Percentiles rank a stretch among this genome's conserved stretches.
phyloP scores from a whole-genome alignment of 2,113 vertebrate genomes.

The Elgaria multicarinata region DNA sequence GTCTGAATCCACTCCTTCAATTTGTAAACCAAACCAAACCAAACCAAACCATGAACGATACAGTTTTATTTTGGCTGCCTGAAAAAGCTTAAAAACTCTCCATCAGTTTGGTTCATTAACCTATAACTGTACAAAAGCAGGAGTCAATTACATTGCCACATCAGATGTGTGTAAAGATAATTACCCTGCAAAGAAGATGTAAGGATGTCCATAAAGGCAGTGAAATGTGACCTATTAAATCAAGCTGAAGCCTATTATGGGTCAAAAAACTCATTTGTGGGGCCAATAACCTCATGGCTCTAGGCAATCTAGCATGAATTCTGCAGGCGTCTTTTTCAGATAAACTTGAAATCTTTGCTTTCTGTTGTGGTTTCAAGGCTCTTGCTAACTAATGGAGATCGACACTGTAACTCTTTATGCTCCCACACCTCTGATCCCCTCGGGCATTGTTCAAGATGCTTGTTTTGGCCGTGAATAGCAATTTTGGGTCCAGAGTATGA shows the following conservation, averaged over 20 bases:
- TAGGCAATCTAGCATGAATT: constrained; percentile 78
- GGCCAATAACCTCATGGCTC: constrained; percentile 71
- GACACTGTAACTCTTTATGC: background rate
- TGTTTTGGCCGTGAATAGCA: background rate
- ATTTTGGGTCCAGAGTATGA: too few relatives aligned
- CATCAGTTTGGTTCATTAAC: constrained; percentile 78
- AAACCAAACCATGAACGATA: constrained; percentile 38
- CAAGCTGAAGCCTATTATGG: constrained; percentile 79
- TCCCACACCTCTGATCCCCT: background rate
- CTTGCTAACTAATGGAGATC: background rate
- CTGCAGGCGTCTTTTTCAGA: constrained; percentile 75
- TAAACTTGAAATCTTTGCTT: constrained; percentile 65
- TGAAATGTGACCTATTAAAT: constrained; percentile 84
- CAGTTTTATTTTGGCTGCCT: background rate
- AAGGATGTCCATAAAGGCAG: constrained; percentile 79
- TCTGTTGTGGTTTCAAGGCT: constrained; percentile 24
- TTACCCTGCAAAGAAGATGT: constrained; percentile 80
- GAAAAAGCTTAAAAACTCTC: constrained; percentile 56
- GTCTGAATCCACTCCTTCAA: constrained; percentile 57
- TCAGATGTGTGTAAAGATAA: constrained; percentile 81
- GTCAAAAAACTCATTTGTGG: constrained; percentile 81
- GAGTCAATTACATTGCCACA: constrained; percentile 78
- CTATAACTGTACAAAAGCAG: constrained; percentile 75
- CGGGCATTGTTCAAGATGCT: background rate
- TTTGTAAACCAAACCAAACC: constrained; percentile 76